phyloP scores from a whole-genome alignment of 1,140 invertebrate species.

The Eumaeus atala region DNA sequence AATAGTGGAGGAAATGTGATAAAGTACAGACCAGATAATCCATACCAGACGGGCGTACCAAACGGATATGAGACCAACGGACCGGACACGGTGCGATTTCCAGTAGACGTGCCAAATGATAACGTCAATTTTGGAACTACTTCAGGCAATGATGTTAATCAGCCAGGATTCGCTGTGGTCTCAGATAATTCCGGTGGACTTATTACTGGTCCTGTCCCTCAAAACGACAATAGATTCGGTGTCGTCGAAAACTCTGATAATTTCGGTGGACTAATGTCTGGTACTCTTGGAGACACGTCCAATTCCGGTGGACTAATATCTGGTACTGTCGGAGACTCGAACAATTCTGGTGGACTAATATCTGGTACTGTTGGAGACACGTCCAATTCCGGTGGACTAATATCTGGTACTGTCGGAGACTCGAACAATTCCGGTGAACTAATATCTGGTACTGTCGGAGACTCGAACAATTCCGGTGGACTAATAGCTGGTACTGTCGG shows the following conservation, averaged over 20 bases:
- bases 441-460: neutral
- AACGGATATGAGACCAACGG: constrained; percentile 16
- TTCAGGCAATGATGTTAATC: constrained; percentile 5
- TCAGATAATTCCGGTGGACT: neutral
- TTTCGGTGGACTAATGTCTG: neutral
- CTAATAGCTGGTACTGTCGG: no score
- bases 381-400: neutral
- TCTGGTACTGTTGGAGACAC: neutral
- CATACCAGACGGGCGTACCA: neutral
- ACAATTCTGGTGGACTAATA: neutral
- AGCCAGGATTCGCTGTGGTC: neutral
- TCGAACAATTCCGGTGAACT: neutral
- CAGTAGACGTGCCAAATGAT: constrained; percentile 19
- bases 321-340: no score
- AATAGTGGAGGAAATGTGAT: constrained; percentile 9
- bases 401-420: neutral
- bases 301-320: neutral
- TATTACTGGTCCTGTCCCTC: neutral
- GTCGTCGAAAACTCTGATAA: no score
- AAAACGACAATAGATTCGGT: neutral
- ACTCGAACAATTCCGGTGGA: no score
- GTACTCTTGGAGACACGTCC: neutral
- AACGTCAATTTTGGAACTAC: constrained; percentile 21
- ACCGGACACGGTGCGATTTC: constrained; percentile 24
- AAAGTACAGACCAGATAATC: neutral